Percentiles rank a stretch among this genome's conserved stretches.
These are phyloP conservation scores for Saturnia japonica DNA, from an alignment of 2,888 invertebrate genomes.

Conservation along the genomic window DNA sequence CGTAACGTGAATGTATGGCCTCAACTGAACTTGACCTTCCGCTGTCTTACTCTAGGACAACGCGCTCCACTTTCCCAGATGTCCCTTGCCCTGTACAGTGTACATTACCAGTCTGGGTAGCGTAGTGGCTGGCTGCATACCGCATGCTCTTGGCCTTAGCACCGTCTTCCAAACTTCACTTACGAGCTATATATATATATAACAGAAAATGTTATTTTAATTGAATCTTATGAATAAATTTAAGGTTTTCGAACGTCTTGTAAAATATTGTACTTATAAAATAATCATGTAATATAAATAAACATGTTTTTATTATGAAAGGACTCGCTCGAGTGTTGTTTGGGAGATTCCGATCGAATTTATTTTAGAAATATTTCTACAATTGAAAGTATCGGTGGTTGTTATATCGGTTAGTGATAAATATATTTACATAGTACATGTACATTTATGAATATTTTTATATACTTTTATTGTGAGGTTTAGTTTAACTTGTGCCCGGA, in stretches of 20 bases:
- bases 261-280: not conserved
- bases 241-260: not conserved
- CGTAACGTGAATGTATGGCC: constrained; percentile 40
- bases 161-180: constrained; percentile 2
- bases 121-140: constrained; percentile 31
- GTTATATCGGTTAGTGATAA: constrained; percentile 5
- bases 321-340: not conserved
- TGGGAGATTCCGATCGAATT: not conserved
- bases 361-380: not conserved
- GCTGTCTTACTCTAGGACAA: constrained; percentile 47
- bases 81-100: constrained; percentile 29
- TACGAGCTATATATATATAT: not conserved
- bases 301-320: not conserved
- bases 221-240: not conserved
- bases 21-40: constrained; percentile 72
- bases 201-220: constrained; percentile 1
- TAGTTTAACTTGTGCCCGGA: not conserved
- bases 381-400: not conserved
- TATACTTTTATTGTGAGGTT: not conserved
- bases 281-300: not conserved
- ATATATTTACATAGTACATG: not conserved
- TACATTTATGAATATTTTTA: not conserved
- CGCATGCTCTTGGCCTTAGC: constrained; percentile 26
- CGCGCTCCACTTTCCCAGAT: constrained; percentile 55
- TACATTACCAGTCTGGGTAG: constrained; percentile 32